Evolutionary conservation across 2,888 invertebrate genomes (phyloP).

Genomic region (Cosmia trapezina): DNA sequence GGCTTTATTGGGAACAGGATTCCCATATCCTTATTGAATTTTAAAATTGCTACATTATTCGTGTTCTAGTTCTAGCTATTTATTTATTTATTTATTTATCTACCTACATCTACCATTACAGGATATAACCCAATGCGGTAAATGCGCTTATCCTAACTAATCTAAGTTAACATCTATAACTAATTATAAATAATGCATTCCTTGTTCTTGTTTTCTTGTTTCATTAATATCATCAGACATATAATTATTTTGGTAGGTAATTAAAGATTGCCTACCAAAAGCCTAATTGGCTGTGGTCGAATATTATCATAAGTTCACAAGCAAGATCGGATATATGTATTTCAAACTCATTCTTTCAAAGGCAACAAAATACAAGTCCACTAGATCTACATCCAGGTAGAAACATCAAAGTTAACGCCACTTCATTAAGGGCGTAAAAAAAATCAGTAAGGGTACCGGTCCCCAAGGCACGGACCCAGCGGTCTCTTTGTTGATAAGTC

Average conservation of each 20-base stretch:
- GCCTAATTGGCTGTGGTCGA: neutral
- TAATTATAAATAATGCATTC: too few relatives aligned
- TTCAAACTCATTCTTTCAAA: neutral
- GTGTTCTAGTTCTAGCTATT: too few relatives aligned
- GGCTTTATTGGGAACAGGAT: slow-evolving; percentile 43
- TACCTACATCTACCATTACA: too few relatives aligned
- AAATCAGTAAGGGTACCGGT: slow-evolving; percentile 45
- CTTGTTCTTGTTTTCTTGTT: too few relatives aligned
- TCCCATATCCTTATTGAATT: slow-evolving; percentile 24
- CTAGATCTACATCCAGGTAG: slow-evolving; percentile 41
- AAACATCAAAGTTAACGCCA: slow-evolving; percentile 39
- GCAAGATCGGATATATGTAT: too few relatives aligned
- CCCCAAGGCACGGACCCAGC: slow-evolving; percentile 32
- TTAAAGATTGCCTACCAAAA: slow-evolving; percentile 4
- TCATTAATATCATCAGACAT: slow-evolving; percentile 5
- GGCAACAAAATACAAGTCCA: slow-evolving; percentile 8
- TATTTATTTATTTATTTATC: too few relatives aligned
- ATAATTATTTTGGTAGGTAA: slow-evolving; percentile 10
- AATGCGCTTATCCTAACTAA: too few relatives aligned
- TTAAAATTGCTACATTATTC: neutral
- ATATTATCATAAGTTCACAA: neutral
- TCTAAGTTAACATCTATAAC: too few relatives aligned
- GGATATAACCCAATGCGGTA: too few relatives aligned
- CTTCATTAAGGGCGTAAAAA: slow-evolving; percentile 58
- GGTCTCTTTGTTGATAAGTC: slow-evolving; percentile 72